Conservation (phyloP, 2,888 invertebrate species). For the Bombylius discolor region DNA sequence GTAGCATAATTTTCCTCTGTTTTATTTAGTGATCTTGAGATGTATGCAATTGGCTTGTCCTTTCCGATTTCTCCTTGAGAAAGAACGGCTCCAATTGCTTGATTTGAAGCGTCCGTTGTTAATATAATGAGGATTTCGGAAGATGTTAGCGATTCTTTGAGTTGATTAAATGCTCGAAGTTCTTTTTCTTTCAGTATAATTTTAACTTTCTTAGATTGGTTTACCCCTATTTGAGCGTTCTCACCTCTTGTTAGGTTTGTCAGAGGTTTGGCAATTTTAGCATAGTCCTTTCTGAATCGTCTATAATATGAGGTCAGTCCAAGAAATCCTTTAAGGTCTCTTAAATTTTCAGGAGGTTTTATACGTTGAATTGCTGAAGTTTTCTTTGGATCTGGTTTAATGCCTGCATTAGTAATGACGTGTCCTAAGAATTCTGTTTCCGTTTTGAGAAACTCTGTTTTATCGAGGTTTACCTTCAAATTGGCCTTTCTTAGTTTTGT, state of each 20-base stretch:
- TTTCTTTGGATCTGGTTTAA: constrained; percentile 6
- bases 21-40: constrained; percentile 1
- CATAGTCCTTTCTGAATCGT: constrained; percentile 12
- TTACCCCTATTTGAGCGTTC: constrained; percentile 5
- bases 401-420: constrained; percentile 8
- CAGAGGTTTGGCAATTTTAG: constrained; percentile 10
- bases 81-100: constrained; percentile 6
- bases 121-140: constrained; percentile 10
- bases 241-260: constrained; percentile 11
- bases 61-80: background rate
- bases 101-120: constrained; percentile 14
- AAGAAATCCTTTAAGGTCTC: constrained; percentile 10
- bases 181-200: constrained; percentile 6
- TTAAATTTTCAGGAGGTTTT: constrained; percentile 6
- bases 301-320: constrained; percentile 11
- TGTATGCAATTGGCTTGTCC: background rate
- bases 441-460: constrained; percentile 11
- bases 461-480: constrained; percentile 9
- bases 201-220: constrained; percentile 7
- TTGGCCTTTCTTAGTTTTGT: constrained; percentile 4
- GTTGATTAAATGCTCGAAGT: background rate
- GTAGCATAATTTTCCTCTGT: constrained; percentile 10
- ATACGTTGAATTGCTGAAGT: constrained; percentile 4
- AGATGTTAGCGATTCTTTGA: constrained; percentile 6
- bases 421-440: constrained; percentile 13